phyloP scores from a whole-genome alignment of 2,797 vertebrate genomes.

The Microctenopoma lineatum region DNA sequence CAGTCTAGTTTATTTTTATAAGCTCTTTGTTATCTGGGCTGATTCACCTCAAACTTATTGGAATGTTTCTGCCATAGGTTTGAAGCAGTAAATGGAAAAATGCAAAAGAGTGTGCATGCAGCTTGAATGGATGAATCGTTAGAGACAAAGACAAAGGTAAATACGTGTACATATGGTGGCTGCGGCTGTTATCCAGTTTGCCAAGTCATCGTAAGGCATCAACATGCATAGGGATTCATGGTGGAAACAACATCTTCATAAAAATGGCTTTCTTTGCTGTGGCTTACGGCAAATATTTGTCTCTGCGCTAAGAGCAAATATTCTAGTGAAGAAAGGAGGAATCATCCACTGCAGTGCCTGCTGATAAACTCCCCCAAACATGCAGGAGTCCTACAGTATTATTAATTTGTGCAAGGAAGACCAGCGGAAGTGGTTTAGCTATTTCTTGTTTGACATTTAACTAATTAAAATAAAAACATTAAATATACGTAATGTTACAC shows the following conservation, averaged over 20 bases:
- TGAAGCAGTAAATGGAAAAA: conserved; percentile 25
- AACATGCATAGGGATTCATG: conserved; percentile 66
- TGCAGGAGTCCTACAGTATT: conserved; percentile 15
- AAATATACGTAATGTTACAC: neutral
- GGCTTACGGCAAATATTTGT: conserved; percentile 57
- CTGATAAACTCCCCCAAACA: conserved; percentile 28
- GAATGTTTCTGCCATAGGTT: conserved; percentile 16
- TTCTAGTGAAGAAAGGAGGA: conserved; percentile 31
- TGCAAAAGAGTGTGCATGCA: conserved; percentile 61
- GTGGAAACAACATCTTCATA: conserved; percentile 54
- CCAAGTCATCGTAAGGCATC: conserved; percentile 70
- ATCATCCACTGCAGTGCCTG: conserved; percentile 30
- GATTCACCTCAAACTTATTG: conserved; percentile 22
- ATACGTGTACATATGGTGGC: conserved; percentile 45
- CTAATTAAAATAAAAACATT: neutral
- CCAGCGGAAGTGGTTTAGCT: neutral
- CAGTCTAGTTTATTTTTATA: conserved; percentile 20
- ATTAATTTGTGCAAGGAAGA: neutral
- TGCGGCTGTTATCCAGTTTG: conserved; percentile 50
- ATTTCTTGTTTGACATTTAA: conserved; percentile 1
- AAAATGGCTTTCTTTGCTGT: conserved; percentile 42
- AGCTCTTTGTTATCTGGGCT: conserved; percentile 9
- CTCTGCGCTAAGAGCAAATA: conserved; percentile 54
- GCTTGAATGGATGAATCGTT: conserved; percentile 46
- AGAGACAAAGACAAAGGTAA: conserved; percentile 51